phyloP scores from a whole-genome alignment of 2,888 invertebrate genomes.

The Euclidia mi region DNA sequence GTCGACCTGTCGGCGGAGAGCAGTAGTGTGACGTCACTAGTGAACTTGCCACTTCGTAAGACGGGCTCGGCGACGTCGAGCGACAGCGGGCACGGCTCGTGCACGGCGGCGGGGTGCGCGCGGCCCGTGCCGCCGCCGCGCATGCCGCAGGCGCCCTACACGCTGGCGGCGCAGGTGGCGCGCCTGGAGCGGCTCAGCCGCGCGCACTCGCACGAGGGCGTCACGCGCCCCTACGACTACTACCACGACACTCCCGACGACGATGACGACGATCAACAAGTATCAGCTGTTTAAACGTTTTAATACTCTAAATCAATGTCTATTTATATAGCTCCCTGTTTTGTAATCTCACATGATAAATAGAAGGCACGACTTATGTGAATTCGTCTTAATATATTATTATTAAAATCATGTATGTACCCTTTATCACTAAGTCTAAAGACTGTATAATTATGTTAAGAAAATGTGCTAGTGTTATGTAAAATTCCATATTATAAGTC shows the following conservation, averaged over 20 bases:
- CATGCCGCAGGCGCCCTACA: constrained; percentile 95
- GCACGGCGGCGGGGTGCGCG: constrained; percentile 82
- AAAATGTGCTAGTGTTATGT: constrained; percentile 87
- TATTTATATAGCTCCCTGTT: constrained; percentile 85
- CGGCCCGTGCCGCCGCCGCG: constrained; percentile 92
- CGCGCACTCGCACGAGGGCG: constrained; percentile 96
- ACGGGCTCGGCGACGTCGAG: constrained; percentile 98
- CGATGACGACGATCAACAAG: constrained; percentile 88
- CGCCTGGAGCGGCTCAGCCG: constrained; percentile 94
- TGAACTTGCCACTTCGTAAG: constrained; percentile 96
- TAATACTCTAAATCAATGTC: constrained; percentile 80
- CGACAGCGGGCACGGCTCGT: constrained; percentile 97
- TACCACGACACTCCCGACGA: constrained; percentile 89
- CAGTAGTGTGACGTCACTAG: constrained; percentile 98
- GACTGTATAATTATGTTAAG: constrained; percentile 89
- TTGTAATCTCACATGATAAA: constrained; percentile 88
- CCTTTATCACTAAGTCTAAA: constrained; percentile 87
- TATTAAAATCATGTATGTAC: constrained; percentile 83
- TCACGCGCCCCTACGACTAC: constrained; percentile 93
- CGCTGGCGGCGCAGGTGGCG: constrained; percentile 96
- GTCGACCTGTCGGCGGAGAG: constrained; percentile 98
- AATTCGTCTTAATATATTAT: constrained; percentile 77
- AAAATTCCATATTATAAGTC: constrained; percentile 80
- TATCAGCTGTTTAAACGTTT: constrained; percentile 85
- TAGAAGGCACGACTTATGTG: constrained; percentile 87